Conservation (phyloP, 2,888 invertebrate species). For the Drosophila hamatofila region DNA sequence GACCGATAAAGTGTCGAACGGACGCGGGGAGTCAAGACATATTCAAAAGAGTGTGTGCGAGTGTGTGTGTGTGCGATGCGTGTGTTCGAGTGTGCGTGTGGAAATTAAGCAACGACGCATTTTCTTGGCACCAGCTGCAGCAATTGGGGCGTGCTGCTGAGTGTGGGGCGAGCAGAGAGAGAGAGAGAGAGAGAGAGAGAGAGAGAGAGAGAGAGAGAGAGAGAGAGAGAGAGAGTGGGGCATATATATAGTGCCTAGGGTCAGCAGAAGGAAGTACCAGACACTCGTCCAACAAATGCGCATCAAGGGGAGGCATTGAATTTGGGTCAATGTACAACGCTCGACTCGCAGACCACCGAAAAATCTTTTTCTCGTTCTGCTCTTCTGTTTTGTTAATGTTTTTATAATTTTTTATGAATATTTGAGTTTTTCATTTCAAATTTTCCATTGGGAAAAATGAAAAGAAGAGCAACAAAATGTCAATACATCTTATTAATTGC, state of each 20-base stretch:
- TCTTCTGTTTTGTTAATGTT: conserved; percentile 31
- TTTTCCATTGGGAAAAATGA: conserved; percentile 8
- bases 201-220: too few species aligned
- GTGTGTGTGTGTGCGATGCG: conserved; percentile 1
- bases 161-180: not conserved
- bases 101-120: conserved; percentile 78
- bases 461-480: conserved; percentile 12
- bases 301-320: conserved; percentile 29
- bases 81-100: conserved; percentile 30
- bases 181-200: not conserved
- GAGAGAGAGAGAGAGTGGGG: not conserved
- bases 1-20: conserved; percentile 40
- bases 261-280: conserved; percentile 55
- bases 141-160: conserved; percentile 70
- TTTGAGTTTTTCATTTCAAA: conserved; percentile 30
- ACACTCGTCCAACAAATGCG: conserved; percentile 21
- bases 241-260: conserved; percentile 29
- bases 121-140: conserved; percentile 72
- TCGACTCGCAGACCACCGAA: conserved; percentile 2
- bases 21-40: conserved; percentile 10
- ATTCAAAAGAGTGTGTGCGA: not conserved
- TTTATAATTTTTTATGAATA: conserved; percentile 53
- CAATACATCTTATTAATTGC: conserved; percentile 51
- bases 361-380: conserved; percentile 9
- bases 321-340: conserved; percentile 55